Conservation (phyloP, 2,888 invertebrate species). For the Drosophila mimetica region DNA sequence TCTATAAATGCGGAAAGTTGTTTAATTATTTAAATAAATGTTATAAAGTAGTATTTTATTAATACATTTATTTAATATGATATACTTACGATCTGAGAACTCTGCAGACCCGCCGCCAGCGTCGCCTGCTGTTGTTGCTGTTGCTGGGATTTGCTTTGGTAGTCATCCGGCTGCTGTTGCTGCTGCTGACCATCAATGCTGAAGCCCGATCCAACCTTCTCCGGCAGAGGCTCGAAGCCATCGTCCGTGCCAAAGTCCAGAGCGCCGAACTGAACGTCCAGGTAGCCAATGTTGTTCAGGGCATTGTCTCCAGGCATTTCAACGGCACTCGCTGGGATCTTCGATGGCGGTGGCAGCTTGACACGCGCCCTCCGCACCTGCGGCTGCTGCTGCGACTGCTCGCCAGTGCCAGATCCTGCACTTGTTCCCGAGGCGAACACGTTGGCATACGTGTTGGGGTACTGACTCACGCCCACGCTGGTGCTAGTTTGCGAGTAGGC, state of each 20-base stretch:
- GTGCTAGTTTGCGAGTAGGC: conserved; percentile 54
- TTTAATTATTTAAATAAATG: no score
- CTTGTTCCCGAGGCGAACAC: conserved; percentile 79
- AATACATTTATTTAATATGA: no score
- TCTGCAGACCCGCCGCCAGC: conserved; percentile 80
- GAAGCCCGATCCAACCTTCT: conserved; percentile 83
- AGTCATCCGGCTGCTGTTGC: conserved; percentile 74
- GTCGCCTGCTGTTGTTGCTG: conserved; percentile 77
- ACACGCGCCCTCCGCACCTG: conserved; percentile 87
- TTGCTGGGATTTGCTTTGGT: conserved; percentile 82
- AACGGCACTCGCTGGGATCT: conserved; percentile 97
- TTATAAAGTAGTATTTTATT: no score
- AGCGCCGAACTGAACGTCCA: conserved; percentile 97
- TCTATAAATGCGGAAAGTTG: conserved; percentile 47
- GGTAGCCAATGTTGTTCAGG: conserved; percentile 88
- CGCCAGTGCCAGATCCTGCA: conserved; percentile 34
- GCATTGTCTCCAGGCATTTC: conserved; percentile 96
- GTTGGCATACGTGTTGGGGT: conserved; percentile 82
- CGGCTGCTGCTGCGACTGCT: conserved; percentile 80
- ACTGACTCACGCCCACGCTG: conserved; percentile 69
- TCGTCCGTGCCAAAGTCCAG: conserved; percentile 89
- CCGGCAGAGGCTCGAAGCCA: conserved; percentile 83
- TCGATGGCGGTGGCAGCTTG: conserved; percentile 93
- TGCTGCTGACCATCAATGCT: conserved; percentile 82
- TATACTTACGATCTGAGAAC: conserved; percentile 81